Percentiles rank a stretch among this genome's conserved stretches.
These are phyloP conservation scores for Struthio camelus DNA, from an alignment of 2,113 vertebrate genomes.

Conservation along the genomic window DNA sequence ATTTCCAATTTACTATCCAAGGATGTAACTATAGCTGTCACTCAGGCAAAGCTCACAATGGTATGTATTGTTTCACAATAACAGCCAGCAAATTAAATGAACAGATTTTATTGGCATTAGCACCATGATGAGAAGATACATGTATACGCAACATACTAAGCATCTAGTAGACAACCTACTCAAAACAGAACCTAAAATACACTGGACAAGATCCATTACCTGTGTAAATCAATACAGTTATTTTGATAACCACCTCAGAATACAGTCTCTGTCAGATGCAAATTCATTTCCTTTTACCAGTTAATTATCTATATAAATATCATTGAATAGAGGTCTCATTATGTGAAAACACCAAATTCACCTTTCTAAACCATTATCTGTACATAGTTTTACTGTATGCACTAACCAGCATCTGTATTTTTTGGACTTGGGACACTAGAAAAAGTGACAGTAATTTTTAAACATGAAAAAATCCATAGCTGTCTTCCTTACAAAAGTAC, in stretches of 20 bases:
- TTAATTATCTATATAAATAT: background rate
- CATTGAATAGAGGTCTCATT: background rate
- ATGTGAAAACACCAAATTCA: background rate
- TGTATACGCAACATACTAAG: background rate
- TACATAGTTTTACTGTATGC: background rate
- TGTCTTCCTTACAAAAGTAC: background rate
- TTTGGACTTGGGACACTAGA: background rate
- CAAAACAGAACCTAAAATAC: background rate
- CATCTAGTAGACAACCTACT: background rate
- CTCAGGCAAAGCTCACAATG: background rate
- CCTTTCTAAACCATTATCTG: background rate
- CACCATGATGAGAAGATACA: background rate
- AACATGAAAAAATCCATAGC: background rate
- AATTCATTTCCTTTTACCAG: background rate
- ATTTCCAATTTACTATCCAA: background rate
- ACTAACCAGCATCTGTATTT: background rate
- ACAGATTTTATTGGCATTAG: background rate
- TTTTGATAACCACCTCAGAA: background rate
- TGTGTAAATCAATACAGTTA: background rate
- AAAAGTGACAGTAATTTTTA: background rate
- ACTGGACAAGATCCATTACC: background rate
- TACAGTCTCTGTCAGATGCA: background rate
- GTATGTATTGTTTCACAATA: background rate
- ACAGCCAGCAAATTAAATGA: background rate
- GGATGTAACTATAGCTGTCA: background rate